These are phyloP conservation scores for Thermophis baileyi DNA, from an alignment of 2,113 vertebrate species.

Conservation along the genomic window DNA sequence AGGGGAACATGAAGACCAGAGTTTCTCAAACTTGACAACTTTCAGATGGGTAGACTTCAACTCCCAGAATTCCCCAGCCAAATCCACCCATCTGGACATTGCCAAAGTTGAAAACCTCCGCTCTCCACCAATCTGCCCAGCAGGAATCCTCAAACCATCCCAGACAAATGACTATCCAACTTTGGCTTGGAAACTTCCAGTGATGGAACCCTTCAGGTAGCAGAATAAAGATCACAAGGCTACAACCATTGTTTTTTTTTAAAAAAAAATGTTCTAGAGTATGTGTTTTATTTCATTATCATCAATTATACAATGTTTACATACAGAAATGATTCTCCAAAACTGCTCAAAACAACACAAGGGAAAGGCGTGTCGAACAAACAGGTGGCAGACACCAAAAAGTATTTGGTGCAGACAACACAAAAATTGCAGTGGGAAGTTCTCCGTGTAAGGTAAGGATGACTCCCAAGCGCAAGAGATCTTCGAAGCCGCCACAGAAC, in stretches of 20 bases:
- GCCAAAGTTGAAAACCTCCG: not conserved
- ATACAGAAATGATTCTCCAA: conserved; percentile 79
- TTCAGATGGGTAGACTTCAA: not conserved
- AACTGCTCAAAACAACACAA: conserved; percentile 68
- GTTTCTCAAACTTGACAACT: not conserved
- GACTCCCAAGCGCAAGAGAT: conserved; percentile 58
- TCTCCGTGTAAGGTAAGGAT: conserved; percentile 49
- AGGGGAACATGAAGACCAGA: not conserved
- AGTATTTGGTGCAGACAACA: not conserved
- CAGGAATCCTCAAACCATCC: not conserved
- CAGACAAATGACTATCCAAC: not conserved
- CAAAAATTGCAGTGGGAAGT: conserved; percentile 17
- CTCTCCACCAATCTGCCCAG: not conserved
- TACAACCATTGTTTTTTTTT: conserved; percentile 36
- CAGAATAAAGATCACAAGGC: conserved; percentile 61
- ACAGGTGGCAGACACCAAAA: conserved; percentile 66
- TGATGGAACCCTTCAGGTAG: not conserved
- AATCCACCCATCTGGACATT: not conserved
- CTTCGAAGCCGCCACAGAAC: conserved; percentile 55
- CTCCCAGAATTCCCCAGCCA: not conserved
- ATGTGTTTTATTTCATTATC: conserved; percentile 87
- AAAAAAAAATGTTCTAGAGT: conserved; percentile 84
- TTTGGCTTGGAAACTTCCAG: not conserved
- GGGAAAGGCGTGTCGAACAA: conserved; percentile 72
- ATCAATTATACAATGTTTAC: conserved; percentile 86